Evolutionary conservation across 2,113 vertebrate genomes (phyloP).

Genomic region (Bothrops jararaca): DNA sequence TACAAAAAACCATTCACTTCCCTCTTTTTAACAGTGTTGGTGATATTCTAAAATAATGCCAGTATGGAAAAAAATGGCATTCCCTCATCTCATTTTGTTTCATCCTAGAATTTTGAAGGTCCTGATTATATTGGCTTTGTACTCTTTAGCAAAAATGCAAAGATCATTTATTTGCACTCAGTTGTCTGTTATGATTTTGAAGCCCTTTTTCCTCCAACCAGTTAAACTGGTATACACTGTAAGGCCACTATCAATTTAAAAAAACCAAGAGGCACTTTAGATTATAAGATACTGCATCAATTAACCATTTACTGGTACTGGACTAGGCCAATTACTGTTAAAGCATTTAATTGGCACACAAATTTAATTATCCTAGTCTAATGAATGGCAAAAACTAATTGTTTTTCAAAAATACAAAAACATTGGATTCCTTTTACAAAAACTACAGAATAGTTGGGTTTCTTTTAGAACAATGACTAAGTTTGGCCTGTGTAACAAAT

Average conservation of each 20-base stretch:
- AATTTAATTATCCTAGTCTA: slow-evolving; percentile 15
- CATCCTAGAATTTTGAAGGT: slow-evolving; percentile 23
- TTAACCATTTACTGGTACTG: slow-evolving; percentile 16
- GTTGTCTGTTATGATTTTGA: slow-evolving; percentile 18
- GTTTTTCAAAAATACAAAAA: not conserved
- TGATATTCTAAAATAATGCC: slow-evolving; percentile 33
- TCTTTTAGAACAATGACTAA: slow-evolving; percentile 29
- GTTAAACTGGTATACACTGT: not conserved
- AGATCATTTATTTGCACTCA: not conserved
- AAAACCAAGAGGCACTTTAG: slow-evolving; percentile 64
- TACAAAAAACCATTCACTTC: not conserved
- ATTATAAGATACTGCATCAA: slow-evolving; percentile 40
- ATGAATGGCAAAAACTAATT: slow-evolving; percentile 23
- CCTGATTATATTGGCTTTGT: slow-evolving; percentile 3
- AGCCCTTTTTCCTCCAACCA: not conserved
- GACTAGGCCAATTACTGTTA: slow-evolving; percentile 25
- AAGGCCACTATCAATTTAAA: slow-evolving; percentile 54
- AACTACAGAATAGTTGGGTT: slow-evolving; percentile 28
- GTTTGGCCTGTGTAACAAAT: fast-evolving
- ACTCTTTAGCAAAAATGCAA: slow-evolving; percentile 10
- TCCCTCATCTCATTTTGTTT: not conserved
- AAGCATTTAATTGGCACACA: slow-evolving; percentile 33
- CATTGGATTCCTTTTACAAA: not conserved
- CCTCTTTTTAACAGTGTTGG: not conserved
- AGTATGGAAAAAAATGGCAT: slow-evolving; percentile 40